Evolutionary conservation across 2,888 invertebrate species (phyloP).

Genomic region (Dilophus febrilis): DNA sequence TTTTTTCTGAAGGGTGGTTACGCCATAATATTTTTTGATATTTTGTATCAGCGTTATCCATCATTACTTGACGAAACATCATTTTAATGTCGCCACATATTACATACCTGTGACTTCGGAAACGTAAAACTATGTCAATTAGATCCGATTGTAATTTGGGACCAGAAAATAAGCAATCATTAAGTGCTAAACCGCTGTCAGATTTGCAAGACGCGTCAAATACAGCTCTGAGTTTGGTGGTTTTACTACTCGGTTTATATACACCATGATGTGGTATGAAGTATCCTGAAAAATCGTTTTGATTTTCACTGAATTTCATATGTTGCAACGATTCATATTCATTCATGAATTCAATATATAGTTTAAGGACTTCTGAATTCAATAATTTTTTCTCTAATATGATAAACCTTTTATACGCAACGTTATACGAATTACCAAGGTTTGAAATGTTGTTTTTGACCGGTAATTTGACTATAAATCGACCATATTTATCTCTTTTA

Average conservation of each 20-base stretch:
- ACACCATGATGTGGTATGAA: conserved; percentile 5
- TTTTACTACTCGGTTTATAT: conserved; percentile 3
- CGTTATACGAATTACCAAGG: no score
- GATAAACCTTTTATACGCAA: no score
- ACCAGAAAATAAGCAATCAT: conserved; percentile 15
- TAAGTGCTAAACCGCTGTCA: conserved; percentile 12
- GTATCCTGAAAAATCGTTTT: no score
- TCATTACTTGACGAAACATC: conserved; percentile 17
- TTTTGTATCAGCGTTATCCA: conserved; percentile 10
- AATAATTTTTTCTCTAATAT: no score
- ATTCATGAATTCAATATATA: no score
- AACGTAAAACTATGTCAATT: conserved; percentile 9
- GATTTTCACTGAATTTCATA: not conserved
- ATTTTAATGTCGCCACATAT: conserved; percentile 16
- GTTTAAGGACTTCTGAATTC: no score
- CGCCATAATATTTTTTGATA: conserved; percentile 16
- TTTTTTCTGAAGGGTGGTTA: conserved; percentile 3
- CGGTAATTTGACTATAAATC: no score
- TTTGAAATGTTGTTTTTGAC: no score
- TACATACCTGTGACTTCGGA: conserved; percentile 9
- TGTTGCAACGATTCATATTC: not conserved
- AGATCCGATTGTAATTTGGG: conserved; percentile 16
- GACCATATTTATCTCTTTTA: no score
- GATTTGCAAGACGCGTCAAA: conserved; percentile 10
- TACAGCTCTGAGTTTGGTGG: conserved; percentile 7